A percentile compares a stretch with the other conserved stretches of the same genome.
phyloP scores from a whole-genome alignment of 2,797 vertebrate species.

The Channa striata region DNA sequence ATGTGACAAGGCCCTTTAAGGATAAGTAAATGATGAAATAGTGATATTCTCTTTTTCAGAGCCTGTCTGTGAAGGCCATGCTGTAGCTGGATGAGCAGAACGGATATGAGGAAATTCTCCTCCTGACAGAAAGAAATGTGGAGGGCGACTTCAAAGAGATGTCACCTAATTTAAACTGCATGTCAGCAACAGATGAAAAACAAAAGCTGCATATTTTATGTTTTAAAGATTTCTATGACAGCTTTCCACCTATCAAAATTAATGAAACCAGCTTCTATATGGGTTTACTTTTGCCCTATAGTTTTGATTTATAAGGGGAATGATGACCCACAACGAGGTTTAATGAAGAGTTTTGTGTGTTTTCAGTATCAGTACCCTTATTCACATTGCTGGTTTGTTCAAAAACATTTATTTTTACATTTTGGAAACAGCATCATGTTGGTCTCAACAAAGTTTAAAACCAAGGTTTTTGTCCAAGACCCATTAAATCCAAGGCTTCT shows the following conservation, averaged over 20 bases:
- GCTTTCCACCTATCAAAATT: conserved; percentile 47
- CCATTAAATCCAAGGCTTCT: background rate
- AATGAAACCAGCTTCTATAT: conserved; percentile 30
- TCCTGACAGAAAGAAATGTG: conserved; percentile 37
- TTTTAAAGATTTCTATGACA: conserved; percentile 24
- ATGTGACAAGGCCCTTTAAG: conserved; percentile 42
- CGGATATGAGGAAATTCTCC: conserved; percentile 19
- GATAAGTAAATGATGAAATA: conserved; percentile 49
- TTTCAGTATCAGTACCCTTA: conserved; percentile 8
- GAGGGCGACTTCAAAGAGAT: conserved; percentile 52
- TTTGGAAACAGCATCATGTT: background rate
- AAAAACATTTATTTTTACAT: background rate
- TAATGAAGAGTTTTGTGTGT: conserved; percentile 16
- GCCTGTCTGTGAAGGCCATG: conserved; percentile 39
- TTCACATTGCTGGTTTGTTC: too few species aligned
- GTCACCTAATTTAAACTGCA: conserved; percentile 44
- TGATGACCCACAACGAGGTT: conserved; percentile 5
- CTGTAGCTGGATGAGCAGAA: conserved; percentile 55
- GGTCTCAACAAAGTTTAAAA: background rate
- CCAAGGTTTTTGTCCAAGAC: background rate
- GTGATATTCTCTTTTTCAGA: conserved; percentile 32
- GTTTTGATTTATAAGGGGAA: conserved; percentile 27
- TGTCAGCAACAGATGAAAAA: conserved; percentile 34
- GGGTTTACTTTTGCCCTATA: conserved; percentile 6
- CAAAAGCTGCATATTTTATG: conserved; percentile 43